Evolutionary conservation across 1,140 invertebrate genomes (phyloP).

Genomic region (Helicoverpa zea): DNA sequence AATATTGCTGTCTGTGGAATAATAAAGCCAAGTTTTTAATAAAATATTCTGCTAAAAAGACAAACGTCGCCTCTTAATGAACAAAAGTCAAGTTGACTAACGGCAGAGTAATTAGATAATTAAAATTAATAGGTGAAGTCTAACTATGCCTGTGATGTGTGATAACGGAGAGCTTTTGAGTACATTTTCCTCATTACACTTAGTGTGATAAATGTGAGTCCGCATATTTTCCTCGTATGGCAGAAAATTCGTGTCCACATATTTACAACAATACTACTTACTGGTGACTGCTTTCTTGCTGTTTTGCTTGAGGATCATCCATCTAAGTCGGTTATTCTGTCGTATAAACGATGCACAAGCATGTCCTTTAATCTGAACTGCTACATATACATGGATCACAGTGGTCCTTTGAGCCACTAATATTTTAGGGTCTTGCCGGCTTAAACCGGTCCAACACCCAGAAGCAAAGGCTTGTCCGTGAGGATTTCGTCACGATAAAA

Average conservation of each 20-base stretch:
- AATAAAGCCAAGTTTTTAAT: slow-evolving; percentile 18
- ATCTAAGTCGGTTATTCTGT: too few relatives aligned
- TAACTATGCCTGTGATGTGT: not conserved
- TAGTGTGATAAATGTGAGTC: slow-evolving; percentile 7
- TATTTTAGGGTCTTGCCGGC: too few relatives aligned
- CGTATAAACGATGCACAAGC: too few relatives aligned
- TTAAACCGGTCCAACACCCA: too few relatives aligned
- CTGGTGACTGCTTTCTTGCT: too few relatives aligned
- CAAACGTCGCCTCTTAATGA: not conserved
- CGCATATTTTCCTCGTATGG: not conserved
- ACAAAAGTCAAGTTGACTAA: slow-evolving; percentile 12
- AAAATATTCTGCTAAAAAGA: slow-evolving; percentile 20
- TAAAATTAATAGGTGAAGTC: slow-evolving; percentile 11
- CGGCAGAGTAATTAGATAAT: slow-evolving; percentile 19
- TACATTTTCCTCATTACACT: slow-evolving; percentile 18
- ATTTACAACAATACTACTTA: too few relatives aligned
- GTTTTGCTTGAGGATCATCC: too few relatives aligned
- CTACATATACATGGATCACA: too few relatives aligned
- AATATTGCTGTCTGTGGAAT: not conserved
- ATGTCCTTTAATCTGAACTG: too few relatives aligned
- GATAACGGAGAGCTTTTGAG: not conserved
- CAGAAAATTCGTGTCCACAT: not conserved
- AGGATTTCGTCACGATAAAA: too few relatives aligned
- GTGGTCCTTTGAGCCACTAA: too few relatives aligned
- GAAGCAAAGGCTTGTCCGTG: too few relatives aligned